Conservation (phyloP, 2,113 vertebrate genomes). For the Anarrhichthys ocellatus region DNA sequence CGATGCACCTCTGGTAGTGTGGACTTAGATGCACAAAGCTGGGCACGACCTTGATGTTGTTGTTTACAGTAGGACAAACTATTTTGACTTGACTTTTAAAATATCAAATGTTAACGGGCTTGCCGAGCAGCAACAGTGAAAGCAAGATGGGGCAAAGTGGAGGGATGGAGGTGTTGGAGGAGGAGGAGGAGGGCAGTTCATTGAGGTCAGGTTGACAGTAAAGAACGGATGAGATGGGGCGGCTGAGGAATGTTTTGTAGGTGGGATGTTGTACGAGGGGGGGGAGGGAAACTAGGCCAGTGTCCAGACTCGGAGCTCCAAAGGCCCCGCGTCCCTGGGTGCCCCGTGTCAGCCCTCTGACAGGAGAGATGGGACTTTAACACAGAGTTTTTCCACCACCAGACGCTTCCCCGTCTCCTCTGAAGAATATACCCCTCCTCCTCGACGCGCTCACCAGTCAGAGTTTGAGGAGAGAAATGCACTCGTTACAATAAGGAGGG, state of each 20-base stretch:
- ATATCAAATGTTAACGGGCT: neutral
- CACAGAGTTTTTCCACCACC: conserved; percentile 79
- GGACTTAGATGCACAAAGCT: neutral
- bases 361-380: conserved; percentile 83
- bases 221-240: conserved; percentile 80
- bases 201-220: conserved; percentile 78
- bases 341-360: conserved; percentile 82
- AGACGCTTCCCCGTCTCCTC: conserved; percentile 75
- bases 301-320: conserved; percentile 82
- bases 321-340: conserved; percentile 79
- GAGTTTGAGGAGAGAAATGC: conserved; percentile 84
- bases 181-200: conserved; percentile 63
- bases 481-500: conserved; percentile 86
- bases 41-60: neutral
- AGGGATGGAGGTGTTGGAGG: conserved; percentile 20
- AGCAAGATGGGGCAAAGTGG: neutral
- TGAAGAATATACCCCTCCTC: conserved; percentile 79
- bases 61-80: neutral
- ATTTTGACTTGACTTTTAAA: neutral
- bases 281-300: conserved; percentile 81
- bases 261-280: conserved; percentile 67
- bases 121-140: conserved; percentile 16
- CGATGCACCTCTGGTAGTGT: neutral
- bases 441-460: conserved; percentile 76
- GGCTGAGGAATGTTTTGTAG: conserved; percentile 77